Conservation (phyloP, 2,888 invertebrate species). For the Celastrina argiolus region DNA sequence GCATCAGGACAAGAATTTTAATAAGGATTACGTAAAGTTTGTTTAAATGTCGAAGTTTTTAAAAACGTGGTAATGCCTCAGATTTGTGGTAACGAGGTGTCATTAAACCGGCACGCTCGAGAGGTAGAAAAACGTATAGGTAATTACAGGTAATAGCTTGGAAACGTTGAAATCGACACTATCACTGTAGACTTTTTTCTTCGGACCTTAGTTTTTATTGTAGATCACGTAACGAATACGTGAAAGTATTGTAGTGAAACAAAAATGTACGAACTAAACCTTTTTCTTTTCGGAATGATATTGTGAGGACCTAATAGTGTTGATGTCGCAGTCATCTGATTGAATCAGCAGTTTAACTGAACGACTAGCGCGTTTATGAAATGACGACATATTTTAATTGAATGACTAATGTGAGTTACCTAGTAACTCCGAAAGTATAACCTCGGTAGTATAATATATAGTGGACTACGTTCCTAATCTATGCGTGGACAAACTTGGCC, state of each 20-base stretch:
- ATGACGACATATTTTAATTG: too few species aligned
- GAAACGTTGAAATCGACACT: constrained; percentile 19
- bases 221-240: not conserved
- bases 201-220: constrained; percentile 4
- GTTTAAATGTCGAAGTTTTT: constrained; percentile 75
- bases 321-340: too few species aligned
- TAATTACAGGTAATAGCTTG: constrained; percentile 10
- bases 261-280: not conserved
- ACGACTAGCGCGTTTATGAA: too few species aligned
- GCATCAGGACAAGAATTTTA: constrained; percentile 67
- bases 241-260: not conserved
- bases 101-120: constrained; percentile 63
- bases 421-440: too few species aligned
- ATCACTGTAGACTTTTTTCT: constrained; percentile 1
- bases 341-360: too few species aligned
- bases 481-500: too few species aligned
- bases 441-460: too few species aligned
- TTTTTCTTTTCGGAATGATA: not conserved
- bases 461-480: too few species aligned
- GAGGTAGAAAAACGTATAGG: constrained; percentile 49
- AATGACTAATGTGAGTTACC: too few species aligned
- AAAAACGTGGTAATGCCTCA: constrained; percentile 73
- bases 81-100: constrained; percentile 71
- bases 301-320: not conserved
- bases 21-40: constrained; percentile 71